These are phyloP conservation scores for Anoplius nigerrimus DNA, from an alignment of 2,888 invertebrate genomes.

Conservation along the genomic window DNA sequence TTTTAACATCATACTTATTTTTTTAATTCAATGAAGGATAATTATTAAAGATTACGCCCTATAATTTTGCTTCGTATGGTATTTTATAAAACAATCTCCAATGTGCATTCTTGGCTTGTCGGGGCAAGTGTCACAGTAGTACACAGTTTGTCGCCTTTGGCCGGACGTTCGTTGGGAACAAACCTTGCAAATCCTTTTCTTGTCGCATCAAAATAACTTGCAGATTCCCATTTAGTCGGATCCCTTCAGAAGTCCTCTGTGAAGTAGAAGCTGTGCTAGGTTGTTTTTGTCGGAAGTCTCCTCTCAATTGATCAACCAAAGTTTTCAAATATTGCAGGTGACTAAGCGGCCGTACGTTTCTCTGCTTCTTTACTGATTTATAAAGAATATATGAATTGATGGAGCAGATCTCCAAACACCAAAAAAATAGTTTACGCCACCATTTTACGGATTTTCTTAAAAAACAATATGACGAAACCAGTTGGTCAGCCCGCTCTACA, in stretches of 20 bases:
- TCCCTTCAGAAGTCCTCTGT: neutral
- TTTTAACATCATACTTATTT: neutral
- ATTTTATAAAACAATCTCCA: too few species aligned
- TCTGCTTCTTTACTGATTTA: neutral
- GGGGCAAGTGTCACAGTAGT: conserved; percentile 1
- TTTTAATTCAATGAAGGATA: neutral
- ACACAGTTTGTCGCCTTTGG: neutral
- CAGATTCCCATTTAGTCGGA: neutral
- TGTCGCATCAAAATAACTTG: neutral
- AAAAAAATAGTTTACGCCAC: neutral
- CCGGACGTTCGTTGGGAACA: neutral
- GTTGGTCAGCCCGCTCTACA: too few species aligned
- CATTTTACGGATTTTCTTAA: neutral
- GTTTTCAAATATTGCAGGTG: neutral
- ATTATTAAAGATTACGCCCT: neutral
- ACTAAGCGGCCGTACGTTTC: conserved; percentile 3
- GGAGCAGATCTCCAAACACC: neutral
- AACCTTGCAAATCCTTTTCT: conserved; percentile 5
- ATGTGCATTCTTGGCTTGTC: neutral
- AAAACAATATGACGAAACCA: neutral
- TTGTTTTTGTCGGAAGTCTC: neutral
- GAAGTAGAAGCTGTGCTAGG: neutral
- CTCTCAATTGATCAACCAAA: neutral
- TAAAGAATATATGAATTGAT: too few species aligned
- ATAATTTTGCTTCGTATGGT: neutral